A percentile compares a stretch with the other conserved stretches of the same genome.
Conservation (phyloP, 2,113 vertebrate genomes). For the Labrus mixtus region DNA sequence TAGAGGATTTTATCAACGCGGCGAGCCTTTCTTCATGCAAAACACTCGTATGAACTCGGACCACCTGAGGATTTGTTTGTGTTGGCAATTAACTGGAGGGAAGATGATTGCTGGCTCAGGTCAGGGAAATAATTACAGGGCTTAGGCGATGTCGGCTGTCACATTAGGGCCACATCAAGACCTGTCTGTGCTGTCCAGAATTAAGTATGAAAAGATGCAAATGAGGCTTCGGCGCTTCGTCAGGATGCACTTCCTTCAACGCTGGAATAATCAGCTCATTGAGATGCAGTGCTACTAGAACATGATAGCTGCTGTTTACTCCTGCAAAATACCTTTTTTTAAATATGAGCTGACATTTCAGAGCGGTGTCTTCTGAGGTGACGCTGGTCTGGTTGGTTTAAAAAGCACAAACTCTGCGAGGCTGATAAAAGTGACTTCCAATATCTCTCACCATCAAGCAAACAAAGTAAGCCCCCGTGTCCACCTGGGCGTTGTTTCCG, state of each 20-base stretch:
- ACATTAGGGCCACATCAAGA: conserved; percentile 83
- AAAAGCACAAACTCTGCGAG: background rate
- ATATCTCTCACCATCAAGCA: too few relatives aligned
- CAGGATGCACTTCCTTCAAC: conserved; percentile 72
- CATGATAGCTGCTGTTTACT: conserved; percentile 72
- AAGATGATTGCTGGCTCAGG: conserved; percentile 79
- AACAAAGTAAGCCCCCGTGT: too few relatives aligned
- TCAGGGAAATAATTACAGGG: conserved; percentile 81
- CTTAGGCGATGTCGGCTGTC: conserved; percentile 77
- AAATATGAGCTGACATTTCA: conserved; percentile 25
- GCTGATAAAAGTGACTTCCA: too few relatives aligned
- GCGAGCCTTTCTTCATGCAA: conserved; percentile 55
- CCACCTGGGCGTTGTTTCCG: too few relatives aligned
- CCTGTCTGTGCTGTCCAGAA: conserved; percentile 77
- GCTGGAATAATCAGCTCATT: conserved; percentile 77
- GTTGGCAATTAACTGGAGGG: conserved; percentile 81
- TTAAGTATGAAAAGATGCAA: conserved; percentile 84
- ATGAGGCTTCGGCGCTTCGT: conserved; percentile 67
- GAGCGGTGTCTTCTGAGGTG: conserved; percentile 3
- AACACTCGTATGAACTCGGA: conserved; percentile 55
- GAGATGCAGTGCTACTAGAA: conserved; percentile 70
- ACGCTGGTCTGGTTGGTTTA: background rate
- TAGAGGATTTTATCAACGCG: conserved; percentile 39
- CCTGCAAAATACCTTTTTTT: conserved; percentile 48
- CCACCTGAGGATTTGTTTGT: conserved; percentile 82